phyloP scores from a whole-genome alignment of 2,888 invertebrate genomes.

The Lampropteryx suffumata region DNA sequence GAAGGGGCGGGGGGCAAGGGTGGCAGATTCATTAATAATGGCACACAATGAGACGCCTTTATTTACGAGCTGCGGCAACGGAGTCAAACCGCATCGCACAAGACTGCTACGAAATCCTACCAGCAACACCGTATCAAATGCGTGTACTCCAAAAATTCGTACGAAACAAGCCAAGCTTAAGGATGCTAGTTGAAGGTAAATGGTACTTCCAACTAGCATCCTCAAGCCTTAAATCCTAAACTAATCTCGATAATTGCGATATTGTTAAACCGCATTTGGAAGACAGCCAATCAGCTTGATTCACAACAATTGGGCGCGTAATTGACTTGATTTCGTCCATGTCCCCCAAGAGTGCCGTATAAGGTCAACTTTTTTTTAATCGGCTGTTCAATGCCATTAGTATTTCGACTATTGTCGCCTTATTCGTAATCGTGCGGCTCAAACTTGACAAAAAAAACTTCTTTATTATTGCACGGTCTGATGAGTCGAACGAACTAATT shows the following conservation, averaged over 20 bases:
- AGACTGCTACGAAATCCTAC: constrained; percentile 45
- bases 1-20: constrained; percentile 53
- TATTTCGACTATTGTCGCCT: constrained; percentile 35
- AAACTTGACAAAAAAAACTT: constrained; percentile 46
- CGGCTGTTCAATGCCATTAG: constrained; percentile 33
- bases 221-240: no score
- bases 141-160: constrained; percentile 26
- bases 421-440: constrained; percentile 37
- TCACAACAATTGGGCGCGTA: constrained; percentile 52
- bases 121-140: constrained; percentile 34
- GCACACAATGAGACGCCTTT: constrained; percentile 79
- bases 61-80: constrained; percentile 76
- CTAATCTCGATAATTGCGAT: constrained; percentile 36
- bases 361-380: constrained; percentile 53
- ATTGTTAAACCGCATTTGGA: constrained; percentile 41
- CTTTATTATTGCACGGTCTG: constrained; percentile 31
- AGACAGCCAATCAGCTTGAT: constrained; percentile 56
- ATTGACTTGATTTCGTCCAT: constrained; percentile 54
- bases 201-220: constrained; percentile 14
- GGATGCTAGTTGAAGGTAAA: not conserved
- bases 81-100: constrained; percentile 66
- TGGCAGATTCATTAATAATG: constrained; percentile 81
- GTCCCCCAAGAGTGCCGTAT: constrained; percentile 43
- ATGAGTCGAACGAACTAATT: constrained; percentile 38
- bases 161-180: not conserved